Conservation (phyloP, 2,797 vertebrate species). For the Hemitrygon akajei region DNA sequence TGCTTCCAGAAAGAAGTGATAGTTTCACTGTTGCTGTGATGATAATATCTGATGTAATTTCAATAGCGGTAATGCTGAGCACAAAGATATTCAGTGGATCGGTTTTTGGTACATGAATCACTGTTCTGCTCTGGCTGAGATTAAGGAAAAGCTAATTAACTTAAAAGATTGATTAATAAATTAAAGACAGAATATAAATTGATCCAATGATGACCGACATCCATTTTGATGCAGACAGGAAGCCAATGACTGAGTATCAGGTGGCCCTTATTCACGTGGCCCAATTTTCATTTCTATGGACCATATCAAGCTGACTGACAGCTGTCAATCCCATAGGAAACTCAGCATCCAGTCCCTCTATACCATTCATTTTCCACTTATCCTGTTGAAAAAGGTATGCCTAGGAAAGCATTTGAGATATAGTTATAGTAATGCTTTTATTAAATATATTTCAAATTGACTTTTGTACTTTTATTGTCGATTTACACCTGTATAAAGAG, state of each 20-base stretch:
- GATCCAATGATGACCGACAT: not conserved
- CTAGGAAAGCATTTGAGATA: too few species aligned
- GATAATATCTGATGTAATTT: not conserved
- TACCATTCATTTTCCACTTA: too few species aligned
- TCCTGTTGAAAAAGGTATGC: too few species aligned
- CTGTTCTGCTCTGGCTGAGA: not conserved
- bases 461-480: too few species aligned
- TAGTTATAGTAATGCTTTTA: too few species aligned
- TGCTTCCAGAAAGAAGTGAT: not conserved
- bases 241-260: not conserved
- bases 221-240: not conserved
- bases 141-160: not conserved
- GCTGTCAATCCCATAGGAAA: too few species aligned
- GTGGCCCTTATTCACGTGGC: not conserved
- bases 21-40: not conserved
- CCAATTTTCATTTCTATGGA: not conserved
- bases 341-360: too few species aligned
- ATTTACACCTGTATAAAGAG: too few species aligned
- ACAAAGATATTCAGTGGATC: not conserved
- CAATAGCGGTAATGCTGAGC: not conserved
- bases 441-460: too few species aligned
- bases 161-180: not conserved
- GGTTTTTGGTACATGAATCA: not conserved
- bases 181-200: not conserved
- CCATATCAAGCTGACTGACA: too few species aligned